phyloP scores from a whole-genome alignment of 2,113 vertebrate species.

The Probosciger aterrimus region DNA sequence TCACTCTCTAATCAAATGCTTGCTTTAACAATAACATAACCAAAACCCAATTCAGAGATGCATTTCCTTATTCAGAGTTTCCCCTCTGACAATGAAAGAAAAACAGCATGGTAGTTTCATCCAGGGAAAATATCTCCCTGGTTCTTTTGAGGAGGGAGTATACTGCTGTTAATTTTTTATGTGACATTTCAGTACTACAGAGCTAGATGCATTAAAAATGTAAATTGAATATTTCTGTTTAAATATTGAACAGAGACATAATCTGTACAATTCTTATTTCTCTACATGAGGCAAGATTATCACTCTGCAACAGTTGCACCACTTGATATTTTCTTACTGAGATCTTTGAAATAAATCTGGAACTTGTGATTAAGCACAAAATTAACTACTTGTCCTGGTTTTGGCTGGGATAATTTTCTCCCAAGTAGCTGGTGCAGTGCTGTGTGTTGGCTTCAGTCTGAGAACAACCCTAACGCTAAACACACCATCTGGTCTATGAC shows the following conservation, averaged over 20 bases:
- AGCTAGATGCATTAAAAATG: background rate
- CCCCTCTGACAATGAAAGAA: background rate
- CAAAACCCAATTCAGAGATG: background rate
- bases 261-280: background rate
- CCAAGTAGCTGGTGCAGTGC: background rate
- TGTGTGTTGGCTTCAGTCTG: background rate
- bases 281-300: background rate
- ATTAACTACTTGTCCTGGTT: conserved; percentile 15
- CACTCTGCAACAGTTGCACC: background rate
- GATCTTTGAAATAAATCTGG: background rate
- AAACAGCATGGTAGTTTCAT: background rate
- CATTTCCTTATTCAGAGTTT: background rate
- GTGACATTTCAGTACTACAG: background rate
- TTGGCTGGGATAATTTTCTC: background rate
- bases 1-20: background rate
- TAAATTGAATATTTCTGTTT: background rate
- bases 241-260: background rate
- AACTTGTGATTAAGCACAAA: conserved; percentile 73
- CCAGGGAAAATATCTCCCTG: background rate
- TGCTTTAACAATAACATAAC: background rate
- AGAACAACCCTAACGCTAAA: background rate
- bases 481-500: background rate
- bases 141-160: background rate
- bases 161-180: background rate
- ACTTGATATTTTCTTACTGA: background rate